Evolutionary conservation across 2,888 invertebrate genomes (phyloP), one percentile per base, ranked within the genome.

Genomic region (Criorhina ranunculi): DNA sequence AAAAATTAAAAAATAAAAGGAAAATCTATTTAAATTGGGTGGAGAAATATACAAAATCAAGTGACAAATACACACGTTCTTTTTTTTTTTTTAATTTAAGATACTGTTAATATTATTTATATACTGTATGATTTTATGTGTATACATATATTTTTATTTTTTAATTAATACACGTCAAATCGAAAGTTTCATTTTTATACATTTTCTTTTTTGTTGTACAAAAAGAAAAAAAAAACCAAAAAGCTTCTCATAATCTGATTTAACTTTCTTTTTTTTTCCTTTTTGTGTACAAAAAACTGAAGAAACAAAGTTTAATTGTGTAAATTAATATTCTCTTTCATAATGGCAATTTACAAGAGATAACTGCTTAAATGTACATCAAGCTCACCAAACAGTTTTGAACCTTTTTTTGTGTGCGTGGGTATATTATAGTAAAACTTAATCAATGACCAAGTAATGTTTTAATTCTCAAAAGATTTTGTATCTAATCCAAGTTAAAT

Each of bases 11-110:
- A 46, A 59, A 69, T 46, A 46, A 12, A 78, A 19, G 29, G 44
- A 42, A 33, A 33, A 24, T 73, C 29, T 80, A 73, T 86, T 87
- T 87, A 91, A 91, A 90, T 88, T 91, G 91, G 91, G 91, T 91
- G 91, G 91, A 91, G 91, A 90, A 90, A 90, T 89, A 88, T 89
- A 88, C 87, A 85, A 85, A 80, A 73, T 80, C 70, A 64, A 76
- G 57, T 87, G 78, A 82, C 67, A 78, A 69, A 70, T 75, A 79
- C 70, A 83, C 75, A 75, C 53, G 49, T 64, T 80, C 59, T 76
- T 80, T 87, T 62, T 86, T 82, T 86, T 86, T 57, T 46, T 42
- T 64, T 66, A 67, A 81, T 72, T 86, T 86, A 76, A 76, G 76
- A 37, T 76, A 81, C 59, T 72, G 31, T 80, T 81, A 72, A 81